Evolutionary conservation across 2,888 invertebrate species (phyloP).

Genomic region (Diogma glabrata): DNA sequence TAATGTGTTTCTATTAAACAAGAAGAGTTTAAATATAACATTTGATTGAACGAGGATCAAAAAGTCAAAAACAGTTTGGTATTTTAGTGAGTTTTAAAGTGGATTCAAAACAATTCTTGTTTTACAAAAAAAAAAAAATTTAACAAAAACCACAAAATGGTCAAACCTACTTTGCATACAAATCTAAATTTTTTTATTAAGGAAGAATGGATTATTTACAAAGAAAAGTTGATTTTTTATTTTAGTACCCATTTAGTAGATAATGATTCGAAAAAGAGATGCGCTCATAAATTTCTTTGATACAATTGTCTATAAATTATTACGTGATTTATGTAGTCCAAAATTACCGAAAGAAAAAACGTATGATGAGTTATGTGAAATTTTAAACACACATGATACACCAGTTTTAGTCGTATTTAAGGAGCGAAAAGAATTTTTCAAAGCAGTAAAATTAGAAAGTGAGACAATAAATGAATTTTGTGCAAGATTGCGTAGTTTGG

Average conservation of each 20-base stretch:
- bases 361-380: not conserved
- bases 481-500: not conserved
- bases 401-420: not conserved
- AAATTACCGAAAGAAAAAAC: not conserved
- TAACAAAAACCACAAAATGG: no score
- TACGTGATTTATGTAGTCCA: not conserved
- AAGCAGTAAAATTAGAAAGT: not conserved
- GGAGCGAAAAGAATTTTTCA: not conserved
- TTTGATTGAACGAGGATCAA: no score
- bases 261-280: not conserved
- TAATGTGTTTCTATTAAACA: no score
- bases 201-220: constrained; percentile 1
- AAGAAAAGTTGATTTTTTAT: not conserved
- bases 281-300: not conserved
- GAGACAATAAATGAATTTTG: not conserved
- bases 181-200: no score
- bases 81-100: no score
- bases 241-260: not conserved
- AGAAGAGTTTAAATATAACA: no score
- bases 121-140: no score
- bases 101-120: no score
- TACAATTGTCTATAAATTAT: not conserved
- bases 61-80: no score
- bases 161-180: no score
- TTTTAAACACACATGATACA: not conserved